Conservation (phyloP, 1,140 invertebrate species). For the Drosophila equinoxialis region DNA sequence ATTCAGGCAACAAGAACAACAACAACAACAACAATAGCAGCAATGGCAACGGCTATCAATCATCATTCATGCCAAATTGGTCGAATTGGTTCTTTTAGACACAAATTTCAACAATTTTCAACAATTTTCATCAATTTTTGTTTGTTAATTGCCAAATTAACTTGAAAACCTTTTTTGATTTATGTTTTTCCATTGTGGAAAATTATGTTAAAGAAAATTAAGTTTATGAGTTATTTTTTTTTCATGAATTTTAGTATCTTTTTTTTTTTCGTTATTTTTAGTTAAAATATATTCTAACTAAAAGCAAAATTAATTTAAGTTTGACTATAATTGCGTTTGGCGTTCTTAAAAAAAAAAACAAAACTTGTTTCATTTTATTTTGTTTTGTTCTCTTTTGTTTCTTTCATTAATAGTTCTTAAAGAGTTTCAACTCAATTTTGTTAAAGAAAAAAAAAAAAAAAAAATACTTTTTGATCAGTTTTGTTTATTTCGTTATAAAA, state of each 20-base stretch:
- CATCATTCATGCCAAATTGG: conserved; percentile 60
- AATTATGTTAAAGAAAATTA: neutral
- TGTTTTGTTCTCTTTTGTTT: neutral
- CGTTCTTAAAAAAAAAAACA: neutral
- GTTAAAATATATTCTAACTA: neutral
- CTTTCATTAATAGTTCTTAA: neutral
- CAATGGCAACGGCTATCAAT: conserved; percentile 48
- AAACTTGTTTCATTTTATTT: neutral
- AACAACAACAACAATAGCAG: conserved; percentile 39
- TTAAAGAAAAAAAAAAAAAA: neutral
- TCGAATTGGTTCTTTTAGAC: conserved; percentile 78
- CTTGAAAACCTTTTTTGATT: conserved; percentile 13
- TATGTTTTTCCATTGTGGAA: conserved; percentile 5
- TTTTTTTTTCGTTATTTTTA: neutral
- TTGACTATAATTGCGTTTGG: neutral
- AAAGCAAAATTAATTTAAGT: conserved; percentile 1
- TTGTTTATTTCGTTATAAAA: neutral
- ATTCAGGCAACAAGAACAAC: conserved; percentile 34
- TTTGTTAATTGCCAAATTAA: neutral
- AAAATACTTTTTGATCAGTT: too few relatives aligned
- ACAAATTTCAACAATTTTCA: neutral
- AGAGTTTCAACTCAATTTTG: neutral
- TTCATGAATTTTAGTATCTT: neutral
- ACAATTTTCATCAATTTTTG: neutral
- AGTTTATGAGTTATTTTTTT: conserved; percentile 11